Base-by-base conservation (phyloP, 2,888 invertebrate species). In the Cheilosia grossa region DNA sequence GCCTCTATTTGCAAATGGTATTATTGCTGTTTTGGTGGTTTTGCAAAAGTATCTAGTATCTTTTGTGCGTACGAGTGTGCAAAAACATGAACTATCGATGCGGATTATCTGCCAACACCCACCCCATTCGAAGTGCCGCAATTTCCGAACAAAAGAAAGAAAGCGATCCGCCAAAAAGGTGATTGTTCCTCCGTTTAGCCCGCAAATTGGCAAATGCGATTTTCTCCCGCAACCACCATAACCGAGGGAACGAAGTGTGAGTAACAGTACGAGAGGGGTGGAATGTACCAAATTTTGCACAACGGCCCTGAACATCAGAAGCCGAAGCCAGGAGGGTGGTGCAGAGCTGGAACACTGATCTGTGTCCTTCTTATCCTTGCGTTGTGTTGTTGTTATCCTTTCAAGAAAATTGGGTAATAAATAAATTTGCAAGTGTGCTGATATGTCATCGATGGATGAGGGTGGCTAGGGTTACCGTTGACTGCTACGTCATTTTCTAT, bases 341-440 rank as follows among this genome's bases (percentile, higher is more conserved):
- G 75, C 53, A 58, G 42, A 53, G 75, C 74, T 53, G 61, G 67
- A 49, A 67, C 67, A 63, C 64, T 66, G 82, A 77, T 82, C 77
- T 72, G 82, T 69, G 75, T 75, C 63, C 66, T 72, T 70, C 70
- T 66, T 78, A 72, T 70, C 59, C 82, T 77, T 59, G 47, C 72
- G 17, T 47, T 33, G 42, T 77, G 67, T 59, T 74, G 79, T 79
- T 83, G 80, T 83, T 80, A 80, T 80, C 80, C 83, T 83, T 83
- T 83, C 83, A 83, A 80, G 74, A 70, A 83, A 83, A 83, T 85
- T 85, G 85, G 85, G 85, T 85, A 85, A 85, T 85, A 85, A 85
- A 85, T 85, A 85, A 85, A 85, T 85, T 85, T 85, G 81, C 66
- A 75, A 85, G 81, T 75, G 66, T 75, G 81, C 56, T 77, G 81